Percentiles rank a stretch among this genome's conserved stretches.
Conservation (phyloP, 2,113 vertebrate species). For the Ornithorhynchus anatinus region DNA sequence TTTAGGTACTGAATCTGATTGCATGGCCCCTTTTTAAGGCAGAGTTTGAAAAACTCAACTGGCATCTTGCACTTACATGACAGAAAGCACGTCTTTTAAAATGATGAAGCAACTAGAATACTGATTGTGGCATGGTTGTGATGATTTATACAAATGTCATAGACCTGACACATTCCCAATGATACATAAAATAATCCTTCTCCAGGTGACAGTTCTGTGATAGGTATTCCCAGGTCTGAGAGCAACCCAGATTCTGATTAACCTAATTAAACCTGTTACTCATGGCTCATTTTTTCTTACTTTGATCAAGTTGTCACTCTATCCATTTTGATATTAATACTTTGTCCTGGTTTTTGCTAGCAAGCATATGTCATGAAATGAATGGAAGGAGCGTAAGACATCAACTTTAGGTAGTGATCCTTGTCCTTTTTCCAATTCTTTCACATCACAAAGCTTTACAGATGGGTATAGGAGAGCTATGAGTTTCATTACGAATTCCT, state of each 20-base stretch:
- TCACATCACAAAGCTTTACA: background rate
- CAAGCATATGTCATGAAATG: background rate
- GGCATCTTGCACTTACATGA: background rate
- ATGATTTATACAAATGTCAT: background rate
- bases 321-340: slow-evolving; percentile 6
- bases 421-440: background rate
- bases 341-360: slow-evolving; percentile 18
- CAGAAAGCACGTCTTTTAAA: background rate
- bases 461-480: background rate
- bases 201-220: slow-evolving; percentile 8
- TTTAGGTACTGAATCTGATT: too few relatives aligned
- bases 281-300: background rate
- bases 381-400: background rate
- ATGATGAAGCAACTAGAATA: background rate
- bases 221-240: background rate
- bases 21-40: too few relatives aligned
- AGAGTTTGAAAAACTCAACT: too few relatives aligned
- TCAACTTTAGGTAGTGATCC: background rate
- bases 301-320: slow-evolving; percentile 9
- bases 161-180: background rate
- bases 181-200: background rate
- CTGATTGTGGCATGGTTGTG: background rate
- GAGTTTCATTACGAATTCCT: background rate
- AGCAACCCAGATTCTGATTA: slow-evolving; percentile 1
- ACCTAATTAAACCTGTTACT: background rate